Conservation (phyloP, 2,113 vertebrate species). For the Podiceps cristatus region DNA sequence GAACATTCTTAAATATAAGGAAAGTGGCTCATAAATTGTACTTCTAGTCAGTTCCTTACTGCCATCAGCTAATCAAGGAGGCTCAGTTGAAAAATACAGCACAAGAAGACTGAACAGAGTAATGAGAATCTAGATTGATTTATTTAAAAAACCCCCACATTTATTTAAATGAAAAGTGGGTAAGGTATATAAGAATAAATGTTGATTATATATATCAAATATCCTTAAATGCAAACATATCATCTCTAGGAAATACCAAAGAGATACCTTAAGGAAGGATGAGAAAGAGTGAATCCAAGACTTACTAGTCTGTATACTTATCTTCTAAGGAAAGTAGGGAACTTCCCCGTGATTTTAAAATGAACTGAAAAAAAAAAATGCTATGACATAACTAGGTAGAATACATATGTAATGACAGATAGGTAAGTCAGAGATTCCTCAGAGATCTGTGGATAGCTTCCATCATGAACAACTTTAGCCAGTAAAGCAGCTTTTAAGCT, state of each 20-base stretch:
- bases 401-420: neutral
- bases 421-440: neutral
- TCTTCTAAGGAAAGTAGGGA: neutral
- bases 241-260: neutral
- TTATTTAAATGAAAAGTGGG: neutral
- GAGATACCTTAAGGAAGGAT: neutral
- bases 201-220: neutral
- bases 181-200: neutral
- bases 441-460: neutral
- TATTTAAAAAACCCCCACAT: neutral
- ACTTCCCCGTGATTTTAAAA: neutral
- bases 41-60: neutral
- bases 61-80: neutral
- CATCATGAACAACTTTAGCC: neutral
- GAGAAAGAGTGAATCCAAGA: neutral
- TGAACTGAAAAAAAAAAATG: neutral
- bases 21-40: neutral
- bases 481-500: conserved; percentile 16
- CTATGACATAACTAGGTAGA: neutral
- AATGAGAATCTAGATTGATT: neutral
- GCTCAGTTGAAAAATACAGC: neutral
- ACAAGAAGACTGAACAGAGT: neutral
- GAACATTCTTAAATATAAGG: neutral
- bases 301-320: neutral
- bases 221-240: neutral